Base-by-base conservation (phyloP, 2,888 invertebrate species). In the Ophonus ardosiacus region DNA sequence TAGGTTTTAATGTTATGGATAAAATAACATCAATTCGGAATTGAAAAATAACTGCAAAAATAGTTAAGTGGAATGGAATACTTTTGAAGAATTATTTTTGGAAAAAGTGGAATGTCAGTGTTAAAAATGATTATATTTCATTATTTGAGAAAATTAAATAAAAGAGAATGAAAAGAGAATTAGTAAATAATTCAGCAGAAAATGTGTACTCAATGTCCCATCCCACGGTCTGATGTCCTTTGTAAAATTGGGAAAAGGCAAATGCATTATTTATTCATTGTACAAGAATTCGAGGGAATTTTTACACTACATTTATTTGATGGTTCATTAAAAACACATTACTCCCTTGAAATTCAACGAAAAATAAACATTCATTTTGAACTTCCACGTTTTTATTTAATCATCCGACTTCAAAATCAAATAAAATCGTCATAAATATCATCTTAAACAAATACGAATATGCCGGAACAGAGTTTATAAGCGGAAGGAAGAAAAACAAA, bases 231-330 rank as follows among this genome's bases (percentile, higher is more conserved):
- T 68, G 31, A 15, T 38, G 68, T 38, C n/a, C 31, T 24, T 15
- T 68, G 68, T 38, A 38, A 38, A 38, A 68, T 68, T n/a, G n/a
- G 68, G 13, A 15, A 68, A 68, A 63, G 63, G 68, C 24, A 68
- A 68, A 68, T 38, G 10, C 68, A 68, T 68, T 68, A 31, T 38
- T 68, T 68, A 68, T 68, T 68, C 68, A 68, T 68, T 24, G 65
- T 65, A 65, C 65, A 65, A 24, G 65, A 65, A 38, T 65, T 38
- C 68, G 13, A 68, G 68, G 31, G 38, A 68, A 68, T 68, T 68
- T 68, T 68, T 68, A 68, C 68, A 68, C 68, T 68, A 68, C 68
- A 68, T 68, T 68, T 68, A 68, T 68, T 68, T 68, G 68, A 68
- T 68, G 68, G 68, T 68, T 68, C 68, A 68, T 68, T 68, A 68